Conservation (phyloP, 2,888 invertebrate species). For the Sclerodermus sp. region DNA sequence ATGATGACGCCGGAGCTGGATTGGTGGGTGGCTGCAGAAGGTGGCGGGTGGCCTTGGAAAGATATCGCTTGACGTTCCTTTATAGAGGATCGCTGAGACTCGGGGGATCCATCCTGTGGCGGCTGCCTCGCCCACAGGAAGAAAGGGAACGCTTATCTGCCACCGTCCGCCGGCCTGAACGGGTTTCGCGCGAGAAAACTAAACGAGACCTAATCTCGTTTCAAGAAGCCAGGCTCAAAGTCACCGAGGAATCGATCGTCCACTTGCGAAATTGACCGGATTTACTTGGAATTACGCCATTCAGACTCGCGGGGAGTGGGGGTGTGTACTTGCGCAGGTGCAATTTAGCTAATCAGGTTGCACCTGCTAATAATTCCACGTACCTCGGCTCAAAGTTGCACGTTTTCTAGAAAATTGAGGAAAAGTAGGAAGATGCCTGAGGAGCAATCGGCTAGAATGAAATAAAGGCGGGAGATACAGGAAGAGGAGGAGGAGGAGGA, state of each 20-base stretch:
- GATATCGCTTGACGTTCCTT: constrained; percentile 28
- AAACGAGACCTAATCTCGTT: background rate
- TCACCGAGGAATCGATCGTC: background rate
- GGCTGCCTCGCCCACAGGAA: constrained; percentile 8
- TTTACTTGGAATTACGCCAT: too few species aligned
- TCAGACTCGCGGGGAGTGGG: too few species aligned
- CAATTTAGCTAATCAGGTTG: too few species aligned
- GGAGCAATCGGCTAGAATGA: too few species aligned
- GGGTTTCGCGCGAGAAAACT: background rate
- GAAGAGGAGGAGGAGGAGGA: too few species aligned
- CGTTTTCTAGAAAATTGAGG: too few species aligned
- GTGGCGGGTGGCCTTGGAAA: constrained; percentile 13
- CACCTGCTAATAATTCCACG: too few species aligned
- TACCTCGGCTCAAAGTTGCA: too few species aligned
- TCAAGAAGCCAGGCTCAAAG: background rate
- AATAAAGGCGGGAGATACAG: too few species aligned
- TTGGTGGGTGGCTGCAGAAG: background rate
- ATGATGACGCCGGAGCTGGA: constrained; percentile 33
- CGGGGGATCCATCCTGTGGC: constrained; percentile 17
- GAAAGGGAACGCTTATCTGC: constrained; percentile 30
- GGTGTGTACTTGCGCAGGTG: too few species aligned
- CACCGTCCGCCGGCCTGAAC: constrained; percentile 8
- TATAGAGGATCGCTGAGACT: constrained; percentile 17
- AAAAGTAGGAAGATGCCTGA: too few species aligned
- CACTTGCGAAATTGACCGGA: background rate